phyloP scores from a whole-genome alignment of 1,140 invertebrate species.

The Leucophenga varia region DNA sequence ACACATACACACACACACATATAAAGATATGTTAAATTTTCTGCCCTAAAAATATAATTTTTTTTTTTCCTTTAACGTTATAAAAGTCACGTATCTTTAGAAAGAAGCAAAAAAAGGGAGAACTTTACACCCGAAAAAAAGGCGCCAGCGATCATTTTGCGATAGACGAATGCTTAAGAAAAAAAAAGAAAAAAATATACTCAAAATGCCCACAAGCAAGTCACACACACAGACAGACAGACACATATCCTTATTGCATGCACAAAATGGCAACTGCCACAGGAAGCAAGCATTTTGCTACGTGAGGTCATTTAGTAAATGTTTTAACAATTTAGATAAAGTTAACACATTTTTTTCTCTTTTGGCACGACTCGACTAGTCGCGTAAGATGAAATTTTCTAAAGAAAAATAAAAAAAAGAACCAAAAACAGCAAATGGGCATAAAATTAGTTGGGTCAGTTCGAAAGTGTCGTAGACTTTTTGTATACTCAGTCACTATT shows the following conservation, averaged over 20 bases:
- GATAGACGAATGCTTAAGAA: constrained; percentile 6
- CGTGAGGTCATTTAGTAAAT: constrained; percentile 55
- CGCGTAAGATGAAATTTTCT: neutral
- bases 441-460: constrained; percentile 50
- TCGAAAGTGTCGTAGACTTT: too few relatives aligned
- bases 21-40: too few relatives aligned
- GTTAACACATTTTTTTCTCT: constrained; percentile 47
- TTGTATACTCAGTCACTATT: too few relatives aligned
- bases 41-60: too few relatives aligned
- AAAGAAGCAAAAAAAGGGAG: too few relatives aligned
- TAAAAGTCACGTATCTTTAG: too few relatives aligned
- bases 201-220: neutral
- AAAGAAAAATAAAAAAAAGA: too few relatives aligned
- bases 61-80: too few relatives aligned
- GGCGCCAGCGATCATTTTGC: constrained; percentile 11
- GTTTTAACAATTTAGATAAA: constrained; percentile 55
- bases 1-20: constrained; percentile 8
- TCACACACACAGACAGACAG: too few relatives aligned
- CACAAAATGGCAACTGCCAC: constrained; percentile 1
- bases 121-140: too few relatives aligned
- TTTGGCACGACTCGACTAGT: constrained; percentile 6
- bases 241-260: too few relatives aligned
- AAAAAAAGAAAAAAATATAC: too few relatives aligned
- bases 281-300: constrained; percentile 25
- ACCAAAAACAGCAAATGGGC: constrained; percentile 37